Evolutionary conservation across 2,797 vertebrate species (phyloP).

Genomic region (Coregonus ussuriensis): DNA sequence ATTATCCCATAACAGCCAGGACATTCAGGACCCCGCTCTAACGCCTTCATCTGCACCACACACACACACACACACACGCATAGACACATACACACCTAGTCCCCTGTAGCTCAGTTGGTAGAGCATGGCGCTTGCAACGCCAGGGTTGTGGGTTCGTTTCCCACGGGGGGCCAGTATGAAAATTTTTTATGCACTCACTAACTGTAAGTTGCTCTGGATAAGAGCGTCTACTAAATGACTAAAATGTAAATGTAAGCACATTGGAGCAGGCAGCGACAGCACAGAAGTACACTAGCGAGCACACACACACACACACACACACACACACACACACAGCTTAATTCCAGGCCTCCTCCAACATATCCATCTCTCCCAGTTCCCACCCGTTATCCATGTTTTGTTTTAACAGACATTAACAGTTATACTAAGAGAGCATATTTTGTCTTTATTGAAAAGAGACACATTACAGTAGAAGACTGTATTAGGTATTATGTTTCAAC

Average conservation of each 20-base stretch:
- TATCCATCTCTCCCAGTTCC: background rate
- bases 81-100: background rate
- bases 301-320: background rate
- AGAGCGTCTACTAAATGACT: no score
- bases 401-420: background rate
- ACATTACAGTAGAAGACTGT: conserved; percentile 83
- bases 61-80: background rate
- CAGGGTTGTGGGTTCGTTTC: no score
- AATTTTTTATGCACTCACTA: no score
- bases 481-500: conserved; percentile 81
- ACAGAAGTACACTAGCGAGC: background rate
- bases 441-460: conserved; percentile 96
- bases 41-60: conserved; percentile 58
- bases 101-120: no score
- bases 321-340: background rate
- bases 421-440: conserved; percentile 77
- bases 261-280: background rate
- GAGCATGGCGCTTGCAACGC: no score
- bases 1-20: conserved; percentile 77
- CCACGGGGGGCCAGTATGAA: no score
- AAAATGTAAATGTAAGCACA: background rate
- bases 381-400: background rate
- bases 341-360: background rate
- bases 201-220: no score
- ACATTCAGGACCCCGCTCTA: conserved; percentile 53